A percentile compares a stretch with the other conserved stretches of the same genome.
phyloP scores from a whole-genome alignment of 2,113 vertebrate genomes.

The Chitala chitala region DNA sequence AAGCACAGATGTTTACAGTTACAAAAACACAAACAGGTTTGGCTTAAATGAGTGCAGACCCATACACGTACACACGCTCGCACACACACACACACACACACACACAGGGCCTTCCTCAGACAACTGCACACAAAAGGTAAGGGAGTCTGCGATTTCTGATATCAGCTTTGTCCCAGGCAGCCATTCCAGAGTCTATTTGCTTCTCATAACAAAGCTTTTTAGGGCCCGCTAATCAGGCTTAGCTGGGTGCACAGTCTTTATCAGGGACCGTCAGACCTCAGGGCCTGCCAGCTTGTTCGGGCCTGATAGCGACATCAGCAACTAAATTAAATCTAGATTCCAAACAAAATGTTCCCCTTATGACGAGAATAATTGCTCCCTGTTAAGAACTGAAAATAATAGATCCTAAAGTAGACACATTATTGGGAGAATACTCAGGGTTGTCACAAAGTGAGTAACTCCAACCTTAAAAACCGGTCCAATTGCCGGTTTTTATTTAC shows the following conservation, averaged over 20 bases:
- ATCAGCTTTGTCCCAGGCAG: conserved; percentile 49
- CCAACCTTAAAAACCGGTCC: neutral
- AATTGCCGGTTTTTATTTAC: conserved; percentile 2
- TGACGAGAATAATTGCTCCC: conserved; percentile 41
- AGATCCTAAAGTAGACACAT: conserved; percentile 22
- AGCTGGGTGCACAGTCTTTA: conserved; percentile 43
- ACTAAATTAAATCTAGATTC: conserved; percentile 55
- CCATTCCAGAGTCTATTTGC: conserved; percentile 48
- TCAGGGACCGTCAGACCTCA: conserved; percentile 44
- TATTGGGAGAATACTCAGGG: neutral
- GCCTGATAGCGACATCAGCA: conserved; percentile 49
- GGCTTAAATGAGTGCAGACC: too few relatives aligned
- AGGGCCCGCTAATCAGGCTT: conserved; percentile 51
- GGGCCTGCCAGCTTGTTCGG: conserved; percentile 39
- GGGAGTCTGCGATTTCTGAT: conserved; percentile 44
- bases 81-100: neutral
- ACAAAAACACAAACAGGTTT: too few relatives aligned
- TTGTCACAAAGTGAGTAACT: neutral
- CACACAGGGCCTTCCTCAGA: conserved; percentile 19
- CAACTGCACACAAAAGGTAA: conserved; percentile 22
- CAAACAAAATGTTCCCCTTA: conserved; percentile 34
- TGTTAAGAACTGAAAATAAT: conserved; percentile 30
- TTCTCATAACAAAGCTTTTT: conserved; percentile 52
- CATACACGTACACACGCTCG: too few relatives aligned
- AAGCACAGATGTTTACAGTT: too few relatives aligned